These are phyloP conservation scores for Prunella himalayana DNA, from an alignment of 2,113 vertebrate genomes.

Conservation along the genomic window DNA sequence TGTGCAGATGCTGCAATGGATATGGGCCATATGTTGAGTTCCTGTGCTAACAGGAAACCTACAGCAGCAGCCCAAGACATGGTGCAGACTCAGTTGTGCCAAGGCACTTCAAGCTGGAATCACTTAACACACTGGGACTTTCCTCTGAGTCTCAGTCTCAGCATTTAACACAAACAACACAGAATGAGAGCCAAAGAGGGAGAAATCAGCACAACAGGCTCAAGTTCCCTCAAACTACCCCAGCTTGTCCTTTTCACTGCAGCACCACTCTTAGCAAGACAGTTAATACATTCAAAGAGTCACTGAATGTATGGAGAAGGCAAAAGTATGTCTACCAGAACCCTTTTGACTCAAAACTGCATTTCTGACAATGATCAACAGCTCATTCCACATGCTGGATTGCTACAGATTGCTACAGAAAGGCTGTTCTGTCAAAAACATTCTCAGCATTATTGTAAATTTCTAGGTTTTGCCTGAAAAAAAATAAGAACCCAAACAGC, in stretches of 20 bases:
- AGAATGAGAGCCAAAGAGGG: background rate
- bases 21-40: background rate
- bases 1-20: background rate
- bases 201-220: background rate
- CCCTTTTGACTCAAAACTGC: background rate
- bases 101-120: background rate
- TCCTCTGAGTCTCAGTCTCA: background rate
- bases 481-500: background rate
- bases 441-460: background rate
- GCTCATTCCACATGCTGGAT: fast-evolving
- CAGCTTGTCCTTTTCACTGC: background rate
- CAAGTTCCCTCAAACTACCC: background rate
- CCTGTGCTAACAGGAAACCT: background rate
- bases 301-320: background rate
- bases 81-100: background rate
- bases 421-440: background rate
- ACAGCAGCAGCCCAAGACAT: background rate
- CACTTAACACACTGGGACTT: background rate
- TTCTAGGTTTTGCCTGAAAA: background rate
- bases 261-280: background rate
- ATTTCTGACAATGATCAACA: background rate
- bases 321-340: background rate
- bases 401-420: background rate
- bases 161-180: background rate
- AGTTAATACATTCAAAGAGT: background rate